phyloP scores from a whole-genome alignment of 2,113 vertebrate genomes.

The Tringa solitaria region DNA sequence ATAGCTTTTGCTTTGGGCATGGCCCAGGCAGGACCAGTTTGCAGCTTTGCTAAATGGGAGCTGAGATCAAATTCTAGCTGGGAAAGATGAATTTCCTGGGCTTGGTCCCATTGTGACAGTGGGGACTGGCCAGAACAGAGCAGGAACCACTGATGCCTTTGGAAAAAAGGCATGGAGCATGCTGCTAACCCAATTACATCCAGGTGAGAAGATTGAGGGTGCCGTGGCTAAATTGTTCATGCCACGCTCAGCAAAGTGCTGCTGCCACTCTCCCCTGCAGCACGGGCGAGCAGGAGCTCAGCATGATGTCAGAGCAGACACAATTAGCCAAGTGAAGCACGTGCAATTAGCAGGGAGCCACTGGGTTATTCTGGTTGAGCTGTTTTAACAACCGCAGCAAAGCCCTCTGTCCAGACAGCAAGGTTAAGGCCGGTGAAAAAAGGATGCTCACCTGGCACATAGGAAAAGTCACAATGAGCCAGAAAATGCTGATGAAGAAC shows the following conservation, averaged over 20 bases:
- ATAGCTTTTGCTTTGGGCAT: background rate
- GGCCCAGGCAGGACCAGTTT: background rate
- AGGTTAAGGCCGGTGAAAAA: background rate
- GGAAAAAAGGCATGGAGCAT: background rate
- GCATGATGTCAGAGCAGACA: background rate
- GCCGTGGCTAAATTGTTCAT: background rate
- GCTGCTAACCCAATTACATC: too few species aligned
- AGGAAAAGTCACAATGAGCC: background rate
- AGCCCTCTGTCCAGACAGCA: background rate
- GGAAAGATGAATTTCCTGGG: background rate
- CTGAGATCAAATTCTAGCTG: background rate
- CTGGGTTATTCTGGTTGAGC: background rate
- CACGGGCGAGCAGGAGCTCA: background rate
- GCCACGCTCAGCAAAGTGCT: rapidly evolving
- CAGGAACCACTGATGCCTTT: background rate
- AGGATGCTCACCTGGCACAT: background rate
- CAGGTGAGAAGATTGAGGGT: background rate
- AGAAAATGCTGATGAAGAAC: background rate
- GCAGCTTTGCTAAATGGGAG: background rate
- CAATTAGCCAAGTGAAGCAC: background rate
- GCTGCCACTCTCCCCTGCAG: background rate
- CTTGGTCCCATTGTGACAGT: background rate
- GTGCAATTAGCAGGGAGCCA: background rate
- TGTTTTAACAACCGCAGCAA: background rate
- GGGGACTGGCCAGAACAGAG: background rate